These are phyloP conservation scores for Brachionus sp. DNA, from an alignment of 1,140 invertebrate species.

Conservation along the genomic window DNA sequence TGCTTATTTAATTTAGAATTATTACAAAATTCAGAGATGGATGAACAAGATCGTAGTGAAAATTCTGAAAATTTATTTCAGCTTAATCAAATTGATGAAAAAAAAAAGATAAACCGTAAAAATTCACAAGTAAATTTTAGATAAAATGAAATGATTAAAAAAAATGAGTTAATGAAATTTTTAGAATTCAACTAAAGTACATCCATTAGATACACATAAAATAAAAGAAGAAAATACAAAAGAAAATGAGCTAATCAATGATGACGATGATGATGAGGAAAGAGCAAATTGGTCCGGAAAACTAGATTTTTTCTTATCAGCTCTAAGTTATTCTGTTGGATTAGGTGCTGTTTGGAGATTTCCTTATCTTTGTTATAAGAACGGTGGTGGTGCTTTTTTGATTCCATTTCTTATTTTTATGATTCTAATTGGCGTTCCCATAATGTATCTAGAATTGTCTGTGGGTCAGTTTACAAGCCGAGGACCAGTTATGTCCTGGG, in stretches of 20 bases:
- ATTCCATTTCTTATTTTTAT: conserved; percentile 65
- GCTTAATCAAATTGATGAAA: not conserved
- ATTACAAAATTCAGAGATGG: not conserved
- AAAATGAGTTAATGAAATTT: not conserved
- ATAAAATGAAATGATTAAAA: not conserved
- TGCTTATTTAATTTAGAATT: no score
- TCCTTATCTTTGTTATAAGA: conserved; percentile 61
- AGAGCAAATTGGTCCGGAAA: conserved; percentile 65
- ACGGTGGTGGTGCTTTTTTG: conserved; percentile 62
- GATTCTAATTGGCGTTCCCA: conserved; percentile 63
- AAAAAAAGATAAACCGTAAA: not conserved
- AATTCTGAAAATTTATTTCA: not conserved
- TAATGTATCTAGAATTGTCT: conserved; percentile 62
- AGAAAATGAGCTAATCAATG: not conserved
- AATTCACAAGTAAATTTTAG: not conserved
- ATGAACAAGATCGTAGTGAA: not conserved
- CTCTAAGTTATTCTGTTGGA: conserved; percentile 61
- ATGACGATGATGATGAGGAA: conserved; percentile 53
- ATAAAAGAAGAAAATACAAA: not conserved
- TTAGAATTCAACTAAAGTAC: not conserved
- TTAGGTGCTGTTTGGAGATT: conserved; percentile 62
- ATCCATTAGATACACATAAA: not conserved
- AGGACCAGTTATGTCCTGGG: conserved; percentile 58
- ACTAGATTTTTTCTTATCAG: conserved; percentile 60
- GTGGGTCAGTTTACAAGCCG: conserved; percentile 60